phyloP scores from a whole-genome alignment of 1,140 invertebrate species.

The Apis laboriosa region DNA sequence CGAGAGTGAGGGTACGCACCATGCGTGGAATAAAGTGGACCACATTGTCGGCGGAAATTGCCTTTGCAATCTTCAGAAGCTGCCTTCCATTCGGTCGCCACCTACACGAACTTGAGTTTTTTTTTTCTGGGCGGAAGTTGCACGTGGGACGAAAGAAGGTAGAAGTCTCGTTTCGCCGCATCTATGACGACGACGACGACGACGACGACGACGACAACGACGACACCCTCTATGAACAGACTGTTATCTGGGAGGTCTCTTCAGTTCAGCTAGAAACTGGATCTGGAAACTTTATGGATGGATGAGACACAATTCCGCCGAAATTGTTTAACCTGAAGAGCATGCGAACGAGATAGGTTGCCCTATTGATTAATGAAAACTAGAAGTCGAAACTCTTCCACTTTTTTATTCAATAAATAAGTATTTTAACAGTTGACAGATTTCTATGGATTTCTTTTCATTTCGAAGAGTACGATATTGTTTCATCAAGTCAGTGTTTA shows the following conservation, averaged over 20 bases:
- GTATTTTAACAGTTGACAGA: no score
- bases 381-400: no score
- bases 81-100: conserved; percentile 26
- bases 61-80: conserved; percentile 49
- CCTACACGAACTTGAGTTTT: conserved; percentile 2
- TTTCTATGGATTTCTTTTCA: no score
- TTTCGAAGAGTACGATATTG: no score
- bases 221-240: conserved; percentile 11
- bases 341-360: no score
- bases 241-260: conserved; percentile 26
- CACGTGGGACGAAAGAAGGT: background rate
- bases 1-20: conserved; percentile 34
- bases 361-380: background rate
- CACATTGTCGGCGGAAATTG: conserved; percentile 39
- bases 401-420: no score
- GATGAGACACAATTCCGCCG: background rate
- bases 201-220: background rate
- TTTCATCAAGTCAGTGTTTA: no score
- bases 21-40: conserved; percentile 35
- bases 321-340: conserved; percentile 12
- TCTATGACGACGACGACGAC: background rate
- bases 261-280: background rate
- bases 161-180: background rate
- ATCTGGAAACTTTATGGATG: background rate
- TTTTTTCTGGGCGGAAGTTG: background rate